These are phyloP conservation scores for Valencia hispanica DNA, from an alignment of 2,797 vertebrate species.

Conservation along the genomic window DNA sequence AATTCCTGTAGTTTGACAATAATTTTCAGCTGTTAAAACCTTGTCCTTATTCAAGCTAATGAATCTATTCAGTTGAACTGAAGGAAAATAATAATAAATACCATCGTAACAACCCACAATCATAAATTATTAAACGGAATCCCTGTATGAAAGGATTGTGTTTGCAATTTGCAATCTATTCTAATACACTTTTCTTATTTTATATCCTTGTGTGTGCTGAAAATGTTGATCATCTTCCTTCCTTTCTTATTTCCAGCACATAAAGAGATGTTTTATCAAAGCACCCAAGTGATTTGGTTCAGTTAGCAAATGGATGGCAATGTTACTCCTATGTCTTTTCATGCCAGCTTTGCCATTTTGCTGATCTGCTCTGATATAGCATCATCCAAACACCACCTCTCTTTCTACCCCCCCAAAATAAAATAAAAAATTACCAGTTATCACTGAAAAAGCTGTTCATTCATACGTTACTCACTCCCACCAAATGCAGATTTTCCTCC, in stretches of 20 bases:
- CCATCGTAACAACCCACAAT: neutral
- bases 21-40: neutral
- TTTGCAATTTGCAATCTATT: neutral
- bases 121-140: neutral
- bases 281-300: constrained; percentile 55
- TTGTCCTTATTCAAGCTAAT: neutral
- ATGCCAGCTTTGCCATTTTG: constrained; percentile 60
- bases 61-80: neutral
- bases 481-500: constrained; percentile 56
- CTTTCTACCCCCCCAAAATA: constrained; percentile 28
- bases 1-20: neutral
- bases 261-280: constrained; percentile 53
- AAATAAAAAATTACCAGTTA: constrained; percentile 70
- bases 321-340: constrained; percentile 70
- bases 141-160: neutral
- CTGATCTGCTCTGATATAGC: constrained; percentile 60
- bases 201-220: neutral
- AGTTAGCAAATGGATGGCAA: constrained; percentile 72
- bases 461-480: constrained; percentile 71
- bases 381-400: constrained; percentile 27
- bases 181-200: neutral
- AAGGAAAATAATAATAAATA: neutral
- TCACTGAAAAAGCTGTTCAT: constrained; percentile 60
- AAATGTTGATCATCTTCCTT: neutral
- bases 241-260: constrained; percentile 26